phyloP scores from a whole-genome alignment of 1,140 invertebrate species.

The Hermatobates lingyangjiaoensis region DNA sequence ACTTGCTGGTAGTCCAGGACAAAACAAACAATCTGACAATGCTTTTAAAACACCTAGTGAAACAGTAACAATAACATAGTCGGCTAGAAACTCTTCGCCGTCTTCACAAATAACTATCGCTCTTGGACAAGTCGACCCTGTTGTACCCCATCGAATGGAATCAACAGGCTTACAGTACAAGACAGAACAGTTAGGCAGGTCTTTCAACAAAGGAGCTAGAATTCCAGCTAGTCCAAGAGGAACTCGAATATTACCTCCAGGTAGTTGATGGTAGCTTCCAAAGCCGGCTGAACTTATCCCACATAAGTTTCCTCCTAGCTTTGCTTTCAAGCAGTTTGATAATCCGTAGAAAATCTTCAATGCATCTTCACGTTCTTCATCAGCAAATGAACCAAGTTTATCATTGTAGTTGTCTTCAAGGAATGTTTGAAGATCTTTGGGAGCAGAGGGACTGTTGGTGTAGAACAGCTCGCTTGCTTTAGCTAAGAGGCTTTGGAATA shows the following conservation, averaged over 20 bases:
- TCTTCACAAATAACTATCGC: slow-evolving; percentile 45
- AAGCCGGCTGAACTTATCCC: slow-evolving; percentile 23
- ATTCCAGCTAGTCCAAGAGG: slow-evolving; percentile 11
- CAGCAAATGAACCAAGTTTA: slow-evolving; percentile 41
- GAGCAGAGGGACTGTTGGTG: slow-evolving; percentile 23
- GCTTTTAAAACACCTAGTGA: slow-evolving; percentile 69
- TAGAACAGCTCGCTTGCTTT: slow-evolving; percentile 27
- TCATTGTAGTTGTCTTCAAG: slow-evolving; percentile 40
- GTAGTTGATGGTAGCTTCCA: slow-evolving; percentile 11
- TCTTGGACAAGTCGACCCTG: slow-evolving; percentile 21
- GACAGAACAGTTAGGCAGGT: slow-evolving; percentile 10
- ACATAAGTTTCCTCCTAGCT: slow-evolving; percentile 39
- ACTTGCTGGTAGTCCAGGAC: slow-evolving; percentile 45
- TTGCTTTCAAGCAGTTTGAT: slow-evolving; percentile 34
- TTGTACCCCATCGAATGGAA: slow-evolving; percentile 12
- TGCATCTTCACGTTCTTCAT: slow-evolving; percentile 39
- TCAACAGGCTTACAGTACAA: slow-evolving; percentile 12
- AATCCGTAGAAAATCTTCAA: slow-evolving; percentile 42
- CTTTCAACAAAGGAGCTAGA: slow-evolving; percentile 14
- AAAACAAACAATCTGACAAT: slow-evolving; percentile 50
- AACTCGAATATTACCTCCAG: slow-evolving; percentile 17
- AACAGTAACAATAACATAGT: slow-evolving; percentile 64
- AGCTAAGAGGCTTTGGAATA: slow-evolving; percentile 39
- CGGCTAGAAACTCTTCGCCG: slow-evolving; percentile 45
- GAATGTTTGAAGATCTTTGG: slow-evolving; percentile 39